Evolutionary conservation across 2,797 vertebrate genomes (phyloP).

Genomic region (Hafferia zeledoni): DNA sequence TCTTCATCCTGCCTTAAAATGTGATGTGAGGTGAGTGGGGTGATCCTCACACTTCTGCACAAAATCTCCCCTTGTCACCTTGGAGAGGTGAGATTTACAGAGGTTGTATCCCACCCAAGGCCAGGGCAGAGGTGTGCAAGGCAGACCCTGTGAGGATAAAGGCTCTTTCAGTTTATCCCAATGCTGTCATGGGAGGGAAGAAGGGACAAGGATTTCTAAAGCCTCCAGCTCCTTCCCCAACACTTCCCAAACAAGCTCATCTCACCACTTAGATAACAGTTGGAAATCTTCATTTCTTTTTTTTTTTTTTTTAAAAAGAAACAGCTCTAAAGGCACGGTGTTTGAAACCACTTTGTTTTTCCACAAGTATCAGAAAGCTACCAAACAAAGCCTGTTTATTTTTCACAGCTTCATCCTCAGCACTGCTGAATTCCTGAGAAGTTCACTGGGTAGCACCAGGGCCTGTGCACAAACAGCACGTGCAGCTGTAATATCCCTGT

Average conservation of each 20-base stretch:
- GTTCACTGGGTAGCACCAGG: not conserved
- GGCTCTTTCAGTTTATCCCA: not conserved
- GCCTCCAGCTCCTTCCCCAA: not conserved
- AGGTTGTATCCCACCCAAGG: not conserved
- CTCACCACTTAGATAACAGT: fast-evolving
- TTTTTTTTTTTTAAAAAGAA: not conserved
- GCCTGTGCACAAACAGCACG: not conserved
- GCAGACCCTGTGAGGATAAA: not conserved
- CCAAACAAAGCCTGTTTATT: not conserved
- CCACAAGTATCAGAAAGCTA: conserved; percentile 4
- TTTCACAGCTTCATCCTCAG: not conserved
- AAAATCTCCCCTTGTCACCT: fast-evolving
- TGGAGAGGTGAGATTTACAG: fast-evolving
- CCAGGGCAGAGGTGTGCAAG: not conserved
- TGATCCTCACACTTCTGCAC: not conserved
- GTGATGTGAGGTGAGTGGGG: fast-evolving
- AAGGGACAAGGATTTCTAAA: not conserved
- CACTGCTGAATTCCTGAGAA: not conserved
- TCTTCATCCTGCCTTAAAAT: not conserved
- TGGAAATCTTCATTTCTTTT: not conserved
- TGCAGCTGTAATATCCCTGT: fast-evolving
- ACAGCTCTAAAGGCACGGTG: not conserved
- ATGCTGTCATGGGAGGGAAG: not conserved
- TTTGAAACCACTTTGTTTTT: not conserved
- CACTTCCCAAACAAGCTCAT: not conserved